Evolutionary conservation across 37 sponge, comb jelly and placozoan genomes (phyloP), one percentile per base, ranked within the genome.

Genomic region (Halisarca cf. caerulea): DNA sequence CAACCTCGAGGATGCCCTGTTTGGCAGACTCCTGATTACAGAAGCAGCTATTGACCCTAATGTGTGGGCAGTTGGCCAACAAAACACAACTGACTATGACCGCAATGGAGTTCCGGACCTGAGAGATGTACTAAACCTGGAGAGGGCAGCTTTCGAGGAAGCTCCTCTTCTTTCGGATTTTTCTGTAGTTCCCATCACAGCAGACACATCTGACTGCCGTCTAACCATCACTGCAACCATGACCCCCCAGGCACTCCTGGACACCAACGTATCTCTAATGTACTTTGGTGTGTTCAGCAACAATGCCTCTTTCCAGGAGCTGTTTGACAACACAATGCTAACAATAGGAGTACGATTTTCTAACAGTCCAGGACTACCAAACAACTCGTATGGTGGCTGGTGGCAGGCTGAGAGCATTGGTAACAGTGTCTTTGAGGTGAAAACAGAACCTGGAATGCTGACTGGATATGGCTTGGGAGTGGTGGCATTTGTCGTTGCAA

Each of bases 371-470:
- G 53, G 45, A 0, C 57, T 84, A n/a, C 86, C 88, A 7, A 24
- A 3, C 8, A 86, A 59, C 71, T 9, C 81, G 17, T 89, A 41
- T 62, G 92, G 95, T 0, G 95, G 92, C 3, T 95, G 92, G 92
- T 58, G 88, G 54, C 35, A 66, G 42, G 82, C 94, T 8, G 47
- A 30, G 17, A 61, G 73, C 74, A 20, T 85, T 44, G 94, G 86
- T 4, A 70, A 77, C 74, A 90, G 94, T 44, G 80, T 55, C 0
- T 94, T 45, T 30, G 59, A 38, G 0, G 53, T 94, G 5, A 0
- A 28, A 53, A 90, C 94, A 35, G 74, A 58, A 0, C 89, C 89
- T 9, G 74, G 77, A 1, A 24, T 9, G 3, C 83, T 90, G 23
- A 66, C 86, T 4, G 78, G 79, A 44, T 54, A 58, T 27, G 79